Base-by-base conservation (phyloP, 2,797 vertebrate species). In the Eulemur coronatus region DNA sequence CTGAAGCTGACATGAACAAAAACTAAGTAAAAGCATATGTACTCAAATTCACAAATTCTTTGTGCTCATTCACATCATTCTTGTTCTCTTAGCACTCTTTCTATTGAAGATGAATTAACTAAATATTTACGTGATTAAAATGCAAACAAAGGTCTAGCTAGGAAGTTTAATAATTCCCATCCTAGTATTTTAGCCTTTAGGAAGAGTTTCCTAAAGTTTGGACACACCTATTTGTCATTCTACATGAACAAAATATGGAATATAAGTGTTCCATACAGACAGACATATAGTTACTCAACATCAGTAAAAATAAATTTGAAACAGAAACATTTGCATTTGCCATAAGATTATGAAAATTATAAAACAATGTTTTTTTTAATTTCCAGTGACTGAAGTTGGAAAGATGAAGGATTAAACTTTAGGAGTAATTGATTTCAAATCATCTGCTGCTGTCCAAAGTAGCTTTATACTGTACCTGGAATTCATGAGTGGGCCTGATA, bases 51-150 rank as follows among this genome's bases (percentile, higher is more conserved):
- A n/a, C 4, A 38, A 85, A 59, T 76, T 78, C 41, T 78, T 82
- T 78, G 2, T 48, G 18, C 9, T 90, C 4, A 79, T 86, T 94
- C 30, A 78, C 4, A 9, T 86, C 18, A 65, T 72, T 91, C 10
- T 55, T 38, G 87, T 30, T 82, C 12, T 85, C 24, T 65, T 6
- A 70, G 24, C 22, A 48, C 11, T 67, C 2, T 92, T 80, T 75
- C 43, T 55, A 43, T 33, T 70, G 20, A 57, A 94, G 81, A 76
- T 84, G 12, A 93, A 69, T 46, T 65, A 57, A 85, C 30, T 75
- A 48, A 94, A 69, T 50, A 84, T 73, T 95, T 88, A 88, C 84
- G 17, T 24, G 57, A 70, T 94, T 75, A 35, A 94, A 96, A 69
- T 81, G 9, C 20, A 70, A 67, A 75, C 3, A 93, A 76, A 94